Conservation (phyloP, 23 tunicate species). For the Ascidia mentula region DNA sequence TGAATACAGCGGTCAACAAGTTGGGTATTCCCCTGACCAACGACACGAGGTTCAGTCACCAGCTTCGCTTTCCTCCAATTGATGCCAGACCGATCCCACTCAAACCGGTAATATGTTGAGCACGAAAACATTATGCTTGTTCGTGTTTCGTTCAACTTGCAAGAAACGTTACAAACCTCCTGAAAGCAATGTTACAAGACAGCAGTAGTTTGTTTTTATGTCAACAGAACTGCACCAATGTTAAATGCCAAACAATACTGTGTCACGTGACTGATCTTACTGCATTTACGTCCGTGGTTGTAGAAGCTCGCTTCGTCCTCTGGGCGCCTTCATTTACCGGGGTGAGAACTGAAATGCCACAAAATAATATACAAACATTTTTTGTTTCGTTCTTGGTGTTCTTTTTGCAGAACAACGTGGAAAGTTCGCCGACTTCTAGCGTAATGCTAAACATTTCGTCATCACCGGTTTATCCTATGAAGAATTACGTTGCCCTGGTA, state of each 20-base stretch:
- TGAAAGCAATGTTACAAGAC: too few species aligned
- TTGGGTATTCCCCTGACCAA: not conserved
- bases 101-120: not conserved
- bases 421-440: not conserved
- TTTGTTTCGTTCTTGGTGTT: not conserved
- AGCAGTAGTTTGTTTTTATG: not conserved
- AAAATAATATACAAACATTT: too few species aligned
- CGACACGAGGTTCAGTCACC: not conserved
- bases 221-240: not conserved
- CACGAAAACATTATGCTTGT: too few species aligned
- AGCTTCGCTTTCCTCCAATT: not conserved
- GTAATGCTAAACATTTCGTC: not conserved
- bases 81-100: not conserved
- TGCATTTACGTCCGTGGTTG: not conserved
- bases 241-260: not conserved
- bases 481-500: not conserved
- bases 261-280: constrained; percentile 7
- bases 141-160: too few species aligned
- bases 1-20: not conserved
- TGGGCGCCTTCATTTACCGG: not conserved
- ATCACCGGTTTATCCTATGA: not conserved
- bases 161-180: too few species aligned
- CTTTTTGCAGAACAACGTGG: not conserved
- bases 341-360: not conserved
- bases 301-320: not conserved